These are phyloP conservation scores for Epizoanthus scotinus DNA, from an alignment of 92 coral and sea anemone species.

Conservation along the genomic window DNA sequence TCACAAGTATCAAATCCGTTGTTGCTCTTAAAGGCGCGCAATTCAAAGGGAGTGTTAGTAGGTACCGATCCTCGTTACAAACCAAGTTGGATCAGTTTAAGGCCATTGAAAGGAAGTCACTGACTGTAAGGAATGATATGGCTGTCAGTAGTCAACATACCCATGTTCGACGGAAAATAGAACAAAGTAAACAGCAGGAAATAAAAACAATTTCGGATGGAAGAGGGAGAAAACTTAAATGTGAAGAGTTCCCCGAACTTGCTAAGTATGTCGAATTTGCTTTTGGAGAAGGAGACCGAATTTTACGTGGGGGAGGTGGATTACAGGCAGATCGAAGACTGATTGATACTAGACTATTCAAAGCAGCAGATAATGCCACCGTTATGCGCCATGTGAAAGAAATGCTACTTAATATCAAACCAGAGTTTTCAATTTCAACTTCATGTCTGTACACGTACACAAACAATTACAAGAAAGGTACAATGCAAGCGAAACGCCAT, in stretches of 20 bases:
- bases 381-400: conserved; percentile 63
- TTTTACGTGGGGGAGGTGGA: conserved; percentile 51
- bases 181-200: background rate
- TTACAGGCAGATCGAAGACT: conserved; percentile 62
- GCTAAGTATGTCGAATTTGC: conserved; percentile 54
- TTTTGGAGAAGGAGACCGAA: conserved; percentile 55
- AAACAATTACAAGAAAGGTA: conserved; percentile 47
- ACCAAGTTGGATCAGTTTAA: background rate
- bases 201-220: background rate
- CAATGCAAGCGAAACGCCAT: conserved; percentile 53
- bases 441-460: conserved; percentile 57
- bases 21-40: conserved; percentile 40
- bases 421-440: conserved; percentile 44
- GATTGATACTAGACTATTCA: conserved; percentile 46
- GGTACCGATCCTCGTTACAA: background rate
- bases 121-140: conserved; percentile 49
- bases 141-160: conserved; percentile 49
- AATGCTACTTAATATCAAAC: conserved; percentile 16
- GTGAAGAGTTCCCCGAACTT: conserved; percentile 70
- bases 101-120: background rate
- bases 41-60: conserved; percentile 7
- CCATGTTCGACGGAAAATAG: background rate
- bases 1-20: conserved; percentile 50
- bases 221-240: conserved; percentile 57
- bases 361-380: conserved; percentile 56